Evolutionary conservation across 2,888 invertebrate genomes (phyloP), one percentile per base, ranked within the genome.

Genomic region (Campoplex nolae): DNA sequence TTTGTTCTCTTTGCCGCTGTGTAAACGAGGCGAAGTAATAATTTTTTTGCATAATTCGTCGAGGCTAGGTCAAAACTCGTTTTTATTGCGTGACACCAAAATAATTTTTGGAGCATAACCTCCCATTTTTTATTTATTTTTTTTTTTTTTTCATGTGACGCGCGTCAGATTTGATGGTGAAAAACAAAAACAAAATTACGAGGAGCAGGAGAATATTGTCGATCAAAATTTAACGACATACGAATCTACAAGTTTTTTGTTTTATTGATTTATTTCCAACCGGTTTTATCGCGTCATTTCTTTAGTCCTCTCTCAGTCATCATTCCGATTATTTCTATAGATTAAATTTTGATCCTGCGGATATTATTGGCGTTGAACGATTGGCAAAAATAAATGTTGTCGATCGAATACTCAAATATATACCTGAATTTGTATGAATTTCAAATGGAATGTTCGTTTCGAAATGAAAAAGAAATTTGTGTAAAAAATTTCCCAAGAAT

Each of bases 71-170:
- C 82, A 35, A 75, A 82, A 73, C 73, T 18, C 13, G 73, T 42
- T 78, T 13, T 45, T 54, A 38, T 78, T 70, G 28, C 56, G 56
- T 28, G 32, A 70, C 32, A 45, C n/a, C 23, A 42, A 42, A 68
- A 56, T 68, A 45, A 78, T 68, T 78, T 78, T 68, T 68, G 11
- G 68, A 78, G 78, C 78, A 54, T 78, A 51, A 68, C 73, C 38
- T 23, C 1, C 13, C n/a, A 16, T 70, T 78, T 70, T 23, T 23
- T 23, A n/a, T n/a, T n/a, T n/a, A n/a, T n/a, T 23, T 23, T 23
- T 0, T 23, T 23, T 23, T 23, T 54, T 77, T 54, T 51, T 7
- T 51, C 68, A 1, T 32, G 42, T 11, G 67, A n/a, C n/a, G 7
- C 18, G 16, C 32, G 1, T 9, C 18, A 32, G 32, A 2, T 35